phyloP scores from a whole-genome alignment of 1,140 invertebrate species.

The Cydia pomonella region DNA sequence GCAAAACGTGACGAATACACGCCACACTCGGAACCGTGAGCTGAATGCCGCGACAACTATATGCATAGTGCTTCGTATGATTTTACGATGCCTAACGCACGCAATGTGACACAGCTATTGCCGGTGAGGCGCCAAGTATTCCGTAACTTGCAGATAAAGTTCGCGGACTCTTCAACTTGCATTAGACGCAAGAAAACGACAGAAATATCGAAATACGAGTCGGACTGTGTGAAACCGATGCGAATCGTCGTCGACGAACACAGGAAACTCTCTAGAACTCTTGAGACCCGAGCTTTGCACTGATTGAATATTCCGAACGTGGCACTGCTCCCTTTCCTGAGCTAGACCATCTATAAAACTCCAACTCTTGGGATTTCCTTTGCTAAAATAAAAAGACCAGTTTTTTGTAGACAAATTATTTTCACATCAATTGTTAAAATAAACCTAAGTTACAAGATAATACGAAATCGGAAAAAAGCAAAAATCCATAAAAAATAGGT shows the following conservation, averaged over 20 bases:
- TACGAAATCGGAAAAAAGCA: too few species aligned
- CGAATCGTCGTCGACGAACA: constrained; percentile 9
- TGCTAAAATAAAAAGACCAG: neutral
- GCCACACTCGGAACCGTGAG: neutral
- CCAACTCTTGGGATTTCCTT: constrained; percentile 32
- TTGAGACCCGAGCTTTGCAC: constrained; percentile 34
- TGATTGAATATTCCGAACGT: constrained; percentile 52
- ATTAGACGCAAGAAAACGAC: neutral
- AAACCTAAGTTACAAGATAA: too few species aligned
- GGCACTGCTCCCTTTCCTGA: constrained; percentile 43
- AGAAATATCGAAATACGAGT: neutral
- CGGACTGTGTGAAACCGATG: constrained; percentile 31
- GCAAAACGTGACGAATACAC: constrained; percentile 19
- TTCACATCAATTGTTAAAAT: neutral
- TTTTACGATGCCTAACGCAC: constrained; percentile 3
- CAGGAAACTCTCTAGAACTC: constrained; percentile 37
- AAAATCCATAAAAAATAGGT: too few species aligned
- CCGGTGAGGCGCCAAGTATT: neutral
- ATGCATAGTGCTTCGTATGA: constrained; percentile 3
- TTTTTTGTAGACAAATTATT: neutral
- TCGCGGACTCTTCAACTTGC: too few species aligned
- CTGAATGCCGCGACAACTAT: constrained; percentile 2
- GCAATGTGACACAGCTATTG: constrained; percentile 14
- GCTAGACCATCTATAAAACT: constrained; percentile 46
- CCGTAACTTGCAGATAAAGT: neutral